Percentiles rank a stretch among this genome's conserved stretches.
phyloP scores from a whole-genome alignment of 2,797 vertebrate genomes.

The Pristis pectinata region DNA sequence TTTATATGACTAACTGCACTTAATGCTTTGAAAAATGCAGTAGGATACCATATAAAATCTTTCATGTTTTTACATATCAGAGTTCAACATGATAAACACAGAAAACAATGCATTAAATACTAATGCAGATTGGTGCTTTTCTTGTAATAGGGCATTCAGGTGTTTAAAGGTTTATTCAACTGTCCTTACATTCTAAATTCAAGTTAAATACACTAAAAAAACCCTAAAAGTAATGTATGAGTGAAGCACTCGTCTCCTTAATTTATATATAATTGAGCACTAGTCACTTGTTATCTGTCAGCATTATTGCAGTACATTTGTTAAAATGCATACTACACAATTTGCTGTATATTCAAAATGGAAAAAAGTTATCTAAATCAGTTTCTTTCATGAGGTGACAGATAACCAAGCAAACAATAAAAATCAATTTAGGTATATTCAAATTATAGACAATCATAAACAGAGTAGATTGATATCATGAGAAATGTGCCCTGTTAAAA shows the following conservation, averaged over 20 bases:
- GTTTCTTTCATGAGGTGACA: background rate
- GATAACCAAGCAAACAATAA: background rate
- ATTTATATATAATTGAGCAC: background rate
- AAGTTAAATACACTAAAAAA: background rate
- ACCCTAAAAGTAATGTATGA: background rate
- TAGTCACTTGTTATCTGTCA: background rate
- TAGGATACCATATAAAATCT: background rate
- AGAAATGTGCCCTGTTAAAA: background rate
- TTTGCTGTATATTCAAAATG: background rate
- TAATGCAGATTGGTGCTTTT: background rate
- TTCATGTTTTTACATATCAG: background rate
- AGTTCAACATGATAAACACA: background rate
- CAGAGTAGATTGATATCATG: background rate
- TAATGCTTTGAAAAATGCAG: background rate
- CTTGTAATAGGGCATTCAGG: background rate
- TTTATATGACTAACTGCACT: background rate
- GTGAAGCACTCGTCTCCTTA: background rate
- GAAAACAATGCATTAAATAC: background rate
- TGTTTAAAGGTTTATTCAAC: background rate
- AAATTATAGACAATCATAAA: background rate
- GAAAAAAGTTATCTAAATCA: background rate
- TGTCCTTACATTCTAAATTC: background rate
- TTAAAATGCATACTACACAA: background rate
- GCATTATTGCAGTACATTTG: background rate
- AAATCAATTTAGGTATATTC: background rate